These are phyloP conservation scores for Salminus brasiliensis DNA, from an alignment of 2,113 vertebrate genomes.

Conservation along the genomic window DNA sequence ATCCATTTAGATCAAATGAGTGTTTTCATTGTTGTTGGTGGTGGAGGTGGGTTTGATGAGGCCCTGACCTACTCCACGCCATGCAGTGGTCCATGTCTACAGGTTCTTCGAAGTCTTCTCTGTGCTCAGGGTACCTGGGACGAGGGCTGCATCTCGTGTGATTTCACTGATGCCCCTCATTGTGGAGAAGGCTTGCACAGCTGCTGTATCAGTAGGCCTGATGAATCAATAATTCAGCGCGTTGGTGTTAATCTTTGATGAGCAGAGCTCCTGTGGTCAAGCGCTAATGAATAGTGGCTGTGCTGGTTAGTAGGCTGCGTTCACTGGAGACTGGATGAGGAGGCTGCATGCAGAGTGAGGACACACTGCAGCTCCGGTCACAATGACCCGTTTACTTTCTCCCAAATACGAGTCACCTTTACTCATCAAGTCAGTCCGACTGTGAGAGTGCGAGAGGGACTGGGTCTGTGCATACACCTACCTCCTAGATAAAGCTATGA, in stretches of 20 bases:
- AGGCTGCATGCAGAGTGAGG: neutral
- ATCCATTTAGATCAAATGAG: too few species aligned
- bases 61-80: neutral
- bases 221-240: conserved; percentile 84
- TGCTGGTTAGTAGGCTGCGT: conserved; percentile 52
- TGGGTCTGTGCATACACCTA: neutral
- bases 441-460: neutral
- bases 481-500: neutral
- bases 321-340: conserved; percentile 30
- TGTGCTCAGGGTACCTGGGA: neutral
- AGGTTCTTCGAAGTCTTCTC: conserved; percentile 11
- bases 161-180: conserved; percentile 59
- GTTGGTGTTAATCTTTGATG: conserved; percentile 78
- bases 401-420: conserved; percentile 3
- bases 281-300: conserved; percentile 77
- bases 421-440: neutral
- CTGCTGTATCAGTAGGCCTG: conserved; percentile 70
- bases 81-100: neutral
- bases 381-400: neutral
- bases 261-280: conserved; percentile 77
- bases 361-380: neutral
- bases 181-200: conserved; percentile 70
- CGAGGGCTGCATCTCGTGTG: neutral
- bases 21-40: too few species aligned
- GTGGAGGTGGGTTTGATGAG: too few species aligned